Conservation (phyloP, 2,797 vertebrate species). For the Protonibea diacanthus region DNA sequence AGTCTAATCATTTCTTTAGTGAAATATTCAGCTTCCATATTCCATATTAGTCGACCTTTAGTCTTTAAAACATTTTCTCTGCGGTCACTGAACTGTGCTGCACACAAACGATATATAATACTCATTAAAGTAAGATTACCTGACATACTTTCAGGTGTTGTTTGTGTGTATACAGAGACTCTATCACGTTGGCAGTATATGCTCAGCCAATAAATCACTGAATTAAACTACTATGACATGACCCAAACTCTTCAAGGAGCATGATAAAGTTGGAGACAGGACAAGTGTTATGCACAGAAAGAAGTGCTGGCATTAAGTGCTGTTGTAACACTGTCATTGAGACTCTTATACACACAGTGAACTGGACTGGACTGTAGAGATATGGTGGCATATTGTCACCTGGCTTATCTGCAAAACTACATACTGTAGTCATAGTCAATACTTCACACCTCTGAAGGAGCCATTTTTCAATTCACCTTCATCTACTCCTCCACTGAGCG, state of each 20-base stretch:
- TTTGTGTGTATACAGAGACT: too few relatives aligned
- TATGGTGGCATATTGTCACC: not conserved
- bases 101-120: too few relatives aligned
- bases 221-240: not conserved
- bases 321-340: not conserved
- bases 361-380: not conserved
- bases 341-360: not conserved
- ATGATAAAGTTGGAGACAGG: not conserved
- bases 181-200: too few relatives aligned
- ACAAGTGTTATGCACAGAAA: not conserved
- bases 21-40: too few relatives aligned
- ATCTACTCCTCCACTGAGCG: conserved; percentile 20
- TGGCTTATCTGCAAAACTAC: conserved; percentile 8
- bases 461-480: conserved; percentile 38
- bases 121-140: too few relatives aligned
- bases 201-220: too few relatives aligned
- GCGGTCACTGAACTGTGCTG: too few relatives aligned
- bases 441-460: conserved; percentile 29
- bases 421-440: conserved; percentile 3
- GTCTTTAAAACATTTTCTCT: too few relatives aligned
- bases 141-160: too few relatives aligned
- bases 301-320: not conserved
- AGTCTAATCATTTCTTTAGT: too few relatives aligned
- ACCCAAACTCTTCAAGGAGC: not conserved
- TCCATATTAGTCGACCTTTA: too few relatives aligned